Conservation (phyloP, 2,113 vertebrate species). For the Lampris megalopsis region DNA sequence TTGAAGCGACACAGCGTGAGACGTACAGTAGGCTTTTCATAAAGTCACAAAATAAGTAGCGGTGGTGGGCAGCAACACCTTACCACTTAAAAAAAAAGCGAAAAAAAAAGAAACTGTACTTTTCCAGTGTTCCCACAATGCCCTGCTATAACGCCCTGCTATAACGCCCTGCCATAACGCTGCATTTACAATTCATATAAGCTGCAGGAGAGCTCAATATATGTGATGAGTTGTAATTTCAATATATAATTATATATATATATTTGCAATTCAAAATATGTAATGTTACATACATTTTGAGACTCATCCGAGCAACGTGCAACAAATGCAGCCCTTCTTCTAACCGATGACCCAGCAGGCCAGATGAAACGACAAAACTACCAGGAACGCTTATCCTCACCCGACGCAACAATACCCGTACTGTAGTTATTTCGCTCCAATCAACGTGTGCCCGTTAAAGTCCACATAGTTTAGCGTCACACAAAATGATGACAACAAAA, state of each 20-base stretch:
- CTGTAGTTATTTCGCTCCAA: too few relatives aligned
- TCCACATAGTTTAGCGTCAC: too few relatives aligned
- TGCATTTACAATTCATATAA: constrained; percentile 16
- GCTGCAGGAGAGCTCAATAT: constrained; percentile 16
- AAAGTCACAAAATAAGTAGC: constrained; percentile 34
- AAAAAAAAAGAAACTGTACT: background rate
- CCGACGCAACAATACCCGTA: too few relatives aligned
- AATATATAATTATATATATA: constrained; percentile 13
- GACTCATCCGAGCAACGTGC: too few relatives aligned
- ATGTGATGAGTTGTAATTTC: background rate
- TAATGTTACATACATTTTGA: too few relatives aligned
- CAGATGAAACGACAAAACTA: too few relatives aligned
- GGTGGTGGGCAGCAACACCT: constrained; percentile 29
- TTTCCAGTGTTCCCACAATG: constrained; percentile 19
- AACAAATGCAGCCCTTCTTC: too few relatives aligned
- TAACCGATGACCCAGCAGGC: too few relatives aligned
- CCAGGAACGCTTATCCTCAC: too few relatives aligned
- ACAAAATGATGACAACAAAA: too few relatives aligned
- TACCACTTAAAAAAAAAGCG: constrained; percentile 5
- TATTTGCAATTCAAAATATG: background rate
- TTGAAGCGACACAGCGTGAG: constrained; percentile 21
- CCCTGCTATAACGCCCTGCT: background rate
- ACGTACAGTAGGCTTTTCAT: constrained; percentile 19
- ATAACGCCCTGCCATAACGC: constrained; percentile 15
- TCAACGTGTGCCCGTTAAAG: too few relatives aligned